phyloP scores from a whole-genome alignment of 37 sponge, comb jelly and placozoan genomes.

The Aphrocallistes beatrix region DNA sequence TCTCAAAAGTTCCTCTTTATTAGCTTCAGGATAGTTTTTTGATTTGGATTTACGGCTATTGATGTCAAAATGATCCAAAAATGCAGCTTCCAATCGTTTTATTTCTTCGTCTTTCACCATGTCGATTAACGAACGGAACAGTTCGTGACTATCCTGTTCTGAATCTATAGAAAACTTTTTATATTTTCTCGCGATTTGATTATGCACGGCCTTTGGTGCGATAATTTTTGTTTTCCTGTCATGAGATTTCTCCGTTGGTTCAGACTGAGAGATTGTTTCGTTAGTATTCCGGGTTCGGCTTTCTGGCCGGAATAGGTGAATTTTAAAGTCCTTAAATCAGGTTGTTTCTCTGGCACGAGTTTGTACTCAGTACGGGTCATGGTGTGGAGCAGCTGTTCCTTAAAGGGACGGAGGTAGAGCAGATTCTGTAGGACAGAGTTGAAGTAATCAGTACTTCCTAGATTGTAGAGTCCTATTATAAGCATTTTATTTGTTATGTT shows the following conservation, averaged over 20 bases:
- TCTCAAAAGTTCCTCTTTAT: neutral
- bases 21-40: neutral
- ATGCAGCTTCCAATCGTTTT: slow-evolving; percentile 18
- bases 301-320: neutral
- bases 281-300: neutral
- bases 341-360: neutral
- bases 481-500: neutral
- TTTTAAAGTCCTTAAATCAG: neutral
- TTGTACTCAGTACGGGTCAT: neutral
- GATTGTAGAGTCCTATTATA: neutral
- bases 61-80: neutral
- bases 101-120: slow-evolving; percentile 55
- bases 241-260: no score
- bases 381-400: neutral
- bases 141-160: slow-evolving; percentile 90
- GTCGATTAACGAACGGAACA: slow-evolving; percentile 63
- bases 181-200: neutral
- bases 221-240: no score
- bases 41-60: neutral
- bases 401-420: neutral
- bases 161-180: neutral
- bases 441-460: neutral
- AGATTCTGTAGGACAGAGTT: neutral
- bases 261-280: no score
- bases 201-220: neutral